Evolutionary conservation across 2,113 vertebrate species (phyloP), one percentile per base, ranked within the genome.

Genomic region (Fukomys damarensis): DNA sequence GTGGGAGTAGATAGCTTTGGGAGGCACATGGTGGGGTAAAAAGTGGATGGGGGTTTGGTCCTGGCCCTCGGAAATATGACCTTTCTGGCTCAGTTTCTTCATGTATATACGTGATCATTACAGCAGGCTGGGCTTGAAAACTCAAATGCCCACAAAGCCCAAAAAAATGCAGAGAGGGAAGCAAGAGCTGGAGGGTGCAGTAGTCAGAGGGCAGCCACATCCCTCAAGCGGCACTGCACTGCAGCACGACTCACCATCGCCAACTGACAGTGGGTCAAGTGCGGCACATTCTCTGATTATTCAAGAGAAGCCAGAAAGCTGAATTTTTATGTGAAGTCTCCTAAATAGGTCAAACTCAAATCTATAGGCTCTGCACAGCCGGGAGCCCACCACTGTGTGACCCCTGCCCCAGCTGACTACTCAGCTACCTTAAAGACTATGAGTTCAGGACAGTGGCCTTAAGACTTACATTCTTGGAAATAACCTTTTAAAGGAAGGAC

Each of bases 261-360:
- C 90, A 59, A 12, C 3, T 79, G 91, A 88, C 66, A 32, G 9
- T 4, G 79, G 35, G 79, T 84, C 61, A 81, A 85, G 35, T 35
- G 59, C 68, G 87, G 32, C 80, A 43, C 70, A 65, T 32, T 74
- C 74, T 76, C 86, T 88, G 54, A 85, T 76, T 86, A 91, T 95
- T 95, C 22, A 84, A 86, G 46, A 89, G 83, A 89, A 95, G 89
- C 28, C 59, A 85, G 93, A 92, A 93, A 86, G 54, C 43, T 74
- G 76, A 49, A 49, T 49, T 96, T 94, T 90, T 89, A 38, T 85
- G 38, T 74, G 86, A 72, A n/a, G 43, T 86, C 90, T 82, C 35
- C 30, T n/a, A 43, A 83, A 81, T 24, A 76, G 46, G 82, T 95
- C 93, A 66, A 92, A 87, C 56, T 74, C 83, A 93, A 72, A 82